Evolutionary conservation across 1,140 invertebrate genomes (phyloP), one percentile per base, ranked within the genome.

Genomic region (Solenopsis fugax): DNA sequence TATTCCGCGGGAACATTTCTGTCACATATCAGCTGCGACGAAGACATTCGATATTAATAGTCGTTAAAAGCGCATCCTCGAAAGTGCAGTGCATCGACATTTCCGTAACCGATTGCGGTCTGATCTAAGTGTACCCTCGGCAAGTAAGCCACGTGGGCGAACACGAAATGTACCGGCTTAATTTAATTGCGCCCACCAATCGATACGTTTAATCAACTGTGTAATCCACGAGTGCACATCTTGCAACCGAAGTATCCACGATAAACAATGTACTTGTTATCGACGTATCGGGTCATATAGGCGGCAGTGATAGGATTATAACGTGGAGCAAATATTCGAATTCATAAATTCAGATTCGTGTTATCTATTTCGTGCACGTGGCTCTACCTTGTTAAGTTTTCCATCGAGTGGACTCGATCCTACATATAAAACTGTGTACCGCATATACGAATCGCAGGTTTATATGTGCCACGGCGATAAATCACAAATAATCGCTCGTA

Each of bases 201-300:
- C 80, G 41, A 84, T 84, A 73, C 56, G 24, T 75, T 29, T 60
- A 60, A 84, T 75, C 54, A 73, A 34, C 69, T 41, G 12, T 21
- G 41, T 54, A 64, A 80, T 54, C 62, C 45, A 45, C 9, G 6
- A 34, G 4, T 45, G 18, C 48, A 48, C 18, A 13, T 81, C 65
- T 72, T 82, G 54, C 41, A 73, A 58, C 16, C 6, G 24, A 24
- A 37, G 18, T 73, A 18, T 21, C 21, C 21, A 24, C 41, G n/a
- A 60, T 50, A 84, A 84, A 84, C 69, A 75, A 84, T 84, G 48
- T 50, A 84, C 69, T 84, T 71, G 69, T 84, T 84, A 84, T 84
- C 80, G 67, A 34, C 16, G 56, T 75, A 60, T 60, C 52, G 9
- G 21, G 16, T 62, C 48, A 80, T 60, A 48, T n/a, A 41, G 64